phyloP scores from a whole-genome alignment of 1,140 invertebrate genomes.

The Lasioglossum baleicum region DNA sequence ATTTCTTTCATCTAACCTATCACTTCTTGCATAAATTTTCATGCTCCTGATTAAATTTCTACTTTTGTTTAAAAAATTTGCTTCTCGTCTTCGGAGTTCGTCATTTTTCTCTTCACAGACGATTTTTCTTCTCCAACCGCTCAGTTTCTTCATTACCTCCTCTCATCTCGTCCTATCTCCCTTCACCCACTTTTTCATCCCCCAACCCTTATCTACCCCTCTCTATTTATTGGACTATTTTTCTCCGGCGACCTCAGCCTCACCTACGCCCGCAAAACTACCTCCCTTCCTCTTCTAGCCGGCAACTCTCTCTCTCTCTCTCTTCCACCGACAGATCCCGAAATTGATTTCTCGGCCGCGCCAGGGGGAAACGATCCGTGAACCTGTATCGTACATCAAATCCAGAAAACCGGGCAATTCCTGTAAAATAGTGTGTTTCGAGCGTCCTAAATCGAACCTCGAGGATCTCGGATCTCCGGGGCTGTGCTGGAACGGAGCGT shows the following conservation, averaged over 20 bases:
- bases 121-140: neutral
- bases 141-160: neutral
- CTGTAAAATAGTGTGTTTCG: constrained; percentile 7
- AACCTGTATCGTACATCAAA: constrained; percentile 25
- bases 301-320: neutral
- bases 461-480: constrained; percentile 5
- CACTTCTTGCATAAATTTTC: too few relatives aligned
- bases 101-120: neutral
- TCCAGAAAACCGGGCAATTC: constrained; percentile 9
- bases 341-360: constrained; percentile 35
- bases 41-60: too few relatives aligned
- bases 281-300: neutral
- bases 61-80: too few relatives aligned
- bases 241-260: neutral
- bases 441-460: constrained; percentile 6
- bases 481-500: neutral
- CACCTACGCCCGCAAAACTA: constrained; percentile 6
- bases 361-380: constrained; percentile 27
- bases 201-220: neutral
- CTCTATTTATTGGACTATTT: constrained; percentile 30
- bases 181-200: neutral
- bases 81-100: too few relatives aligned
- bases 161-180: neutral
- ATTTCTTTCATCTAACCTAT: too few relatives aligned
- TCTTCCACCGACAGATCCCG: constrained; percentile 7